Evolutionary conservation across 2,888 invertebrate genomes (phyloP).

Genomic region (Carcina quercana): DNA sequence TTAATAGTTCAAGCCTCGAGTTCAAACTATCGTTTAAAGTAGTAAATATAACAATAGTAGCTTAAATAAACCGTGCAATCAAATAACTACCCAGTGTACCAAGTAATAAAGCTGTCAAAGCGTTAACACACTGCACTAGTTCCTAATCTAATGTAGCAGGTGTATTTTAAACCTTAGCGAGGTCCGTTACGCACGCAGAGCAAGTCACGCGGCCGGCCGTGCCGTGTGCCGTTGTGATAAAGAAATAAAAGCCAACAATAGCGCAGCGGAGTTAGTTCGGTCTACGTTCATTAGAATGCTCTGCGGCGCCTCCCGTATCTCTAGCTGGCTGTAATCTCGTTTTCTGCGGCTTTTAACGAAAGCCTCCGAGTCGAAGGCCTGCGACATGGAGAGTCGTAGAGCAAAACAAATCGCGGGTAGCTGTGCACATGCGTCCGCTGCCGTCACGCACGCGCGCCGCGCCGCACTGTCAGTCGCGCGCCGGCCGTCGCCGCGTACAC

Average conservation of each 20-base stretch:
- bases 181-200: too few species aligned
- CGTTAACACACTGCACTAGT: too few species aligned
- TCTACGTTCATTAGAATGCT: constrained; percentile 47
- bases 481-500: constrained; percentile 47
- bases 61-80: too few species aligned
- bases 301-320: constrained; percentile 45
- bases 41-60: too few species aligned
- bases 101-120: too few species aligned
- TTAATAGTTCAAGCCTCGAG: too few species aligned
- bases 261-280: constrained; percentile 34
- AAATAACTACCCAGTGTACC: too few species aligned
- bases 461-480: constrained; percentile 52
- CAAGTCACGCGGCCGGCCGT: too few species aligned
- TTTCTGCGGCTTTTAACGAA: constrained; percentile 42
- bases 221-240: too few species aligned
- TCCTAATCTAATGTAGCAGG: too few species aligned
- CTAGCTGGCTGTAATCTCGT: constrained; percentile 55
- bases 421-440: constrained; percentile 50
- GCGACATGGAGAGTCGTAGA: constrained; percentile 38
- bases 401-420: constrained; percentile 58
- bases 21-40: too few species aligned
- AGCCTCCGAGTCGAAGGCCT: constrained; percentile 24
- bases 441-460: constrained; percentile 46
- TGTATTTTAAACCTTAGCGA: too few species aligned
- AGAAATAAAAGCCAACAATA: constrained; percentile 40